These are phyloP conservation scores for Sinocyclocheilus grahami DNA, from an alignment of 2,113 vertebrate genomes.

Conservation along the genomic window DNA sequence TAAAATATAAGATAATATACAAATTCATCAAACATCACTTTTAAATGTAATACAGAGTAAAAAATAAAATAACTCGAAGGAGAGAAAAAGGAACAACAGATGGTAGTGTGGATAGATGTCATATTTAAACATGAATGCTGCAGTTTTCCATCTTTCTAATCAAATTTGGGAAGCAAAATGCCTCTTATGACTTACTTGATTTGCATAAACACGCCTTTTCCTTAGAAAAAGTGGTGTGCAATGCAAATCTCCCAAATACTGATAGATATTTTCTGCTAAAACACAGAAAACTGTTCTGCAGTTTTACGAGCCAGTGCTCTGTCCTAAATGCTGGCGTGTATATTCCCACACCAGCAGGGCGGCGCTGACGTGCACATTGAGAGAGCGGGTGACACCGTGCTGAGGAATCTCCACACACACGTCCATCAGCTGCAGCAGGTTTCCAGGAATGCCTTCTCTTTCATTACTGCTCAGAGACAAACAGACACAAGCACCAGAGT, in stretches of 20 bases:
- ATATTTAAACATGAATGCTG: not conserved
- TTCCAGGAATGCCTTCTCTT: conserved; percentile 91
- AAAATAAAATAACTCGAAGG: not conserved
- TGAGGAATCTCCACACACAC: conserved; percentile 97
- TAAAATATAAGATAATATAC: not conserved
- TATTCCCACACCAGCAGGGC: conserved; percentile 98
- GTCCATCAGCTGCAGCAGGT: conserved; percentile 89
- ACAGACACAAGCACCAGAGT: not conserved
- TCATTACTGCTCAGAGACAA: conserved; percentile 81
- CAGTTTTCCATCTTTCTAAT: not conserved
- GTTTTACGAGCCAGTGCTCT: not conserved
- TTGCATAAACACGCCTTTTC: not conserved
- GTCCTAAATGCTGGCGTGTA: conserved; percentile 83
- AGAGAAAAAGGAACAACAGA: not conserved
- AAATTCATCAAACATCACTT: not conserved
- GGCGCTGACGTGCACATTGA: conserved; percentile 95
- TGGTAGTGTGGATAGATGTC: not conserved
- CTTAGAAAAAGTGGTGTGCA: not conserved
- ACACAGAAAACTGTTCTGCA: not conserved
- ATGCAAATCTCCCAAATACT: not conserved
- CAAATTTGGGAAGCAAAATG: not conserved
- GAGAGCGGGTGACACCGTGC: conserved; percentile 89
- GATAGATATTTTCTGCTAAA: conserved; percentile 18
- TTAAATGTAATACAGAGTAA: not conserved
- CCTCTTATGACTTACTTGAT: not conserved